These are phyloP conservation scores for Meloe dianella DNA, from an alignment of 2,888 invertebrate species.

Conservation along the genomic window DNA sequence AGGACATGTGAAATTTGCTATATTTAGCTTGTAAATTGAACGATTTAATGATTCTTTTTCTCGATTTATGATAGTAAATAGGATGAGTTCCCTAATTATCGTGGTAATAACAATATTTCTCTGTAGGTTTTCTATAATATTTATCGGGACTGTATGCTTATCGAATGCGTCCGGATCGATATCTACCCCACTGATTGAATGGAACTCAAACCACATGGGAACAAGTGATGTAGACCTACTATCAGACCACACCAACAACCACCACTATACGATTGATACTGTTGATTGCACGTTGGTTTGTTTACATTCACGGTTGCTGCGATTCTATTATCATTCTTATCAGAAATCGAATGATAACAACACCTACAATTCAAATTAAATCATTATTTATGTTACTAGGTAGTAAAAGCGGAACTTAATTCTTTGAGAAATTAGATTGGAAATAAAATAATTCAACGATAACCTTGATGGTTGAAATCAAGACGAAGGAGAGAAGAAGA, in stretches of 20 bases:
- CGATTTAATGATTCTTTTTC: too few relatives aligned
- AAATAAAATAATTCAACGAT: background rate
- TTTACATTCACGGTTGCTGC: slow-evolving; percentile 44
- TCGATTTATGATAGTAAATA: too few relatives aligned
- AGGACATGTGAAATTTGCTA: background rate
- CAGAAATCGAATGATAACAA: slow-evolving; percentile 26
- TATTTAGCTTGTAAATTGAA: background rate
- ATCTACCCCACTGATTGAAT: slow-evolving; percentile 50
- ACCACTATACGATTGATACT: slow-evolving; percentile 33
- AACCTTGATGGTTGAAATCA: background rate
- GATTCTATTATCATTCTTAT: slow-evolving; percentile 31
- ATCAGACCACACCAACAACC: background rate
- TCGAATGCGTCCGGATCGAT: slow-evolving; percentile 44
- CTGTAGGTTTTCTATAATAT: slow-evolving; percentile 21
- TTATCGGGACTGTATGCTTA: slow-evolving; percentile 23
- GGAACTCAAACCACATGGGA: slow-evolving; percentile 51
- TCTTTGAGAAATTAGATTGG: background rate
- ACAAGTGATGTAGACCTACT: slow-evolving; percentile 29
- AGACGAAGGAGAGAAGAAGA: slow-evolving; percentile 1
- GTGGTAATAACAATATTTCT: background rate
- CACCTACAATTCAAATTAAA: background rate
- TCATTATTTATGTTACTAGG: background rate
- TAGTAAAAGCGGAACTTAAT: background rate
- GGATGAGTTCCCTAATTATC: background rate
- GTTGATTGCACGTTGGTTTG: slow-evolving; percentile 49